These are phyloP conservation scores for Cottoperca gobio DNA, from an alignment of 2,797 vertebrate species.

Conservation along the genomic window DNA sequence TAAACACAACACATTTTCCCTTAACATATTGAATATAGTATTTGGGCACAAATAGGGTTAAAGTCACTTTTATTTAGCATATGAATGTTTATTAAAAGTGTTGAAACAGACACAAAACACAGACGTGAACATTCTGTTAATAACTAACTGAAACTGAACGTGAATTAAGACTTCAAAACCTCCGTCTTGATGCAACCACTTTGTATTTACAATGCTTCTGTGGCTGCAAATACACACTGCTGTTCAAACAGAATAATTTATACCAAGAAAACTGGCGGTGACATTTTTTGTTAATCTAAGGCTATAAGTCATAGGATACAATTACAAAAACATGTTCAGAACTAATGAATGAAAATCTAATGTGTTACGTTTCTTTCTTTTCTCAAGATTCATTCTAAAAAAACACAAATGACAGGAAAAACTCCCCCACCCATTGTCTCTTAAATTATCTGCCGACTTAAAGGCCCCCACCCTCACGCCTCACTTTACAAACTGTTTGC, in stretches of 20 bases:
- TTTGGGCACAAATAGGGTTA: no score
- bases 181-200: not conserved
- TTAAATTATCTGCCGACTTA: not conserved
- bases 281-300: not conserved
- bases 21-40: no score
- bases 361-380: not conserved
- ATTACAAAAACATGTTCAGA: conserved; percentile 3
- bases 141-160: not conserved
- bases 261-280: not conserved
- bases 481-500: conserved; percentile 45
- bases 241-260: conserved; percentile 17
- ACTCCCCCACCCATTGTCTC: not conserved
- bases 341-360: not conserved
- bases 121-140: not conserved
- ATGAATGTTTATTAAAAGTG: conserved; percentile 1
- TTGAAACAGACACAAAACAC: not conserved
- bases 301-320: not conserved
- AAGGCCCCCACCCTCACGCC: not conserved
- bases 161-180: not conserved
- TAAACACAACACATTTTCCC: no score
- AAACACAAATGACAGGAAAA: not conserved
- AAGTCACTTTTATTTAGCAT: not conserved
- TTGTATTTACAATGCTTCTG: conserved; percentile 5
- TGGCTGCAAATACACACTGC: not conserved
- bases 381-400: not conserved